Conservation (phyloP, 92 coral and sea anemone species). For the Nematostella vectensis region DNA sequence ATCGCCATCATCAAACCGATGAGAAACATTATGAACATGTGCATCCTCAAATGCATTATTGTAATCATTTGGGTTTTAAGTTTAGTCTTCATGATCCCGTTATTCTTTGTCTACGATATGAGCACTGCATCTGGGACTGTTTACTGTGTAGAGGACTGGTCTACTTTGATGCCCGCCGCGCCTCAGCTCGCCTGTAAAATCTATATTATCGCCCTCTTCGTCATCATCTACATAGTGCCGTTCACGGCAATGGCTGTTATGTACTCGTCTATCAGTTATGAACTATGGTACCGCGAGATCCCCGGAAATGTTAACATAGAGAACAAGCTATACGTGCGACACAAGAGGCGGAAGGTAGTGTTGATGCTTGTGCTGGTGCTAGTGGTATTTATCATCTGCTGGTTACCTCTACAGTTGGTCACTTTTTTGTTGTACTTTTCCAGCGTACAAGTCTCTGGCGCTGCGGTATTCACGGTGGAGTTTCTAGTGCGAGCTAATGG, state of each 20-base stretch:
- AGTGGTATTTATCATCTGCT: slow-evolving; percentile 40
- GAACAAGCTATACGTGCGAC: slow-evolving; percentile 13
- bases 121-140: slow-evolving; percentile 3
- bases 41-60: slow-evolving; percentile 33
- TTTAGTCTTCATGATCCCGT: slow-evolving; percentile 45
- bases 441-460: slow-evolving; percentile 4
- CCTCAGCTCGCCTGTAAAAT: slow-evolving; percentile 24
- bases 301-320: slow-evolving; percentile 42
- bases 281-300: slow-evolving; percentile 56
- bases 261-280: slow-evolving; percentile 40
- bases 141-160: slow-evolving; percentile 61
- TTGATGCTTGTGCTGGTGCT: slow-evolving; percentile 45
- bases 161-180: slow-evolving; percentile 22
- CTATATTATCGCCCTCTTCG: slow-evolving; percentile 61
- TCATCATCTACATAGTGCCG: slow-evolving; percentile 58
- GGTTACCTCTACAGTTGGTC: slow-evolving; percentile 56
- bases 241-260: slow-evolving; percentile 43
- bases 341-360: slow-evolving; percentile 20
- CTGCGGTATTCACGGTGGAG: slow-evolving; percentile 26
- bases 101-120: slow-evolving; percentile 43
- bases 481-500: slow-evolving; percentile 41
- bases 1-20: slow-evolving; percentile 61
- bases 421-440: slow-evolving; percentile 28
- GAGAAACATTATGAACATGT: slow-evolving; percentile 30
- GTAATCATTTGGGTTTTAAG: slow-evolving; percentile 50